Evolutionary conservation across 2,888 invertebrate genomes (phyloP), one percentile per base, ranked within the genome.

Genomic region (Leucozona laternaria): DNA sequence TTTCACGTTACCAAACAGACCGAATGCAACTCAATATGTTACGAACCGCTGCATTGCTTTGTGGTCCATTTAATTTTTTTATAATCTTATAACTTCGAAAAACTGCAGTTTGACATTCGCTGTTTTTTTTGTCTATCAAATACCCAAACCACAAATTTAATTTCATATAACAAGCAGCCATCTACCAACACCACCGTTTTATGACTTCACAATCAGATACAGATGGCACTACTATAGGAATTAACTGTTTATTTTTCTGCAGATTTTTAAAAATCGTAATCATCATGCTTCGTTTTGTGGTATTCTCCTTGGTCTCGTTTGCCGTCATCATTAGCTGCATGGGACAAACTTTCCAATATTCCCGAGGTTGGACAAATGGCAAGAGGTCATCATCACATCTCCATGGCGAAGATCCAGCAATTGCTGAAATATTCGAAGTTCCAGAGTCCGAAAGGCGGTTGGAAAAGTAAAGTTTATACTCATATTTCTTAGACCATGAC

Each of bases 291-390:
- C 86, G 86, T 70, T 81, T 91, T 48, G 88, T 91, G 55, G 86
- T 91, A 25, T 90, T 90, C 79, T 89, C 90, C 0, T 79, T 91
- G 43, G 55, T 86, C 20, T 60, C 89, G 43, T 66, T 88, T 17
- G 79, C 78, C 25, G 40, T 81, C 50, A 50, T 88, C 34, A 60
- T 88, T 22, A 85, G 88, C 17, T 92, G 91, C 88, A 91, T 91
- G 90, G 94, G 94, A 0, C 96, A 96, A 92, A 96, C 96, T 7
- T 96, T 96, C 93, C 96, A 96, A 90, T 96, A 96, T 91, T 96
- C 96, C 50, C 93, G 95, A 0, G 96, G 96, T 6, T 96, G 96
- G 96, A 96, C 95, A 85, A 96, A 96, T 90, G 96, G 96, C 25
- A 95, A 96, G 89, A 92, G 95, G 0, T 89, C 90, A n/a, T 88